phyloP scores from a whole-genome alignment of 2,113 vertebrate genomes.

The Heteronetta atricapilla region DNA sequence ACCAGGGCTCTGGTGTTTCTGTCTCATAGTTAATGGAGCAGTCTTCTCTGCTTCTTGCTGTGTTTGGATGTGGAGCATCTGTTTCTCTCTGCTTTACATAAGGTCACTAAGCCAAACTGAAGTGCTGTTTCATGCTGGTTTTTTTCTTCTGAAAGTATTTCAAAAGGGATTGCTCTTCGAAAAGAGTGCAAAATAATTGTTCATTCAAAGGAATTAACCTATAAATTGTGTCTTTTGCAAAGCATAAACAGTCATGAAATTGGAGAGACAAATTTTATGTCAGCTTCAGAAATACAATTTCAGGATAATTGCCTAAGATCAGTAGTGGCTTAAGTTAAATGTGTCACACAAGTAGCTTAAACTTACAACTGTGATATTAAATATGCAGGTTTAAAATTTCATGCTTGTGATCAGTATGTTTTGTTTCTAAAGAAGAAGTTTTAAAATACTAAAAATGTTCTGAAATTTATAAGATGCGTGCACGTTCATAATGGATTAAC shows the following conservation, averaged over 20 bases:
- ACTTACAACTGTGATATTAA: background rate
- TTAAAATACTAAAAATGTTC: conserved; percentile 35
- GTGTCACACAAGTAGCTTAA: background rate
- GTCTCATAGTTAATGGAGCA: background rate
- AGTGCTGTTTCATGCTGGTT: background rate
- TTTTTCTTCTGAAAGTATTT: background rate
- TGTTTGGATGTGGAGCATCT: background rate
- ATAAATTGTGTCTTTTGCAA: background rate
- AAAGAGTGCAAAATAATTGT: background rate
- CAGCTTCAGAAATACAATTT: background rate
- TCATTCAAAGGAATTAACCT: background rate
- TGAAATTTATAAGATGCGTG: conserved; percentile 30
- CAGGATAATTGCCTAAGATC: background rate
- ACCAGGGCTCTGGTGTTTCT: accelerated
- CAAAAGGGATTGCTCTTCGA: background rate
- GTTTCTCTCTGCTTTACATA: background rate
- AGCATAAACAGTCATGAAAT: background rate
- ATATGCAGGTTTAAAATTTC: background rate
- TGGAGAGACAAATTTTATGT: background rate
- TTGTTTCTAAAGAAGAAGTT: conserved; percentile 4
- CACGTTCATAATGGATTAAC: conserved; percentile 67
- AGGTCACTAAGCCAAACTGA: background rate
- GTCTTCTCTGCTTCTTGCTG: background rate
- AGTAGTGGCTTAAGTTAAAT: background rate
- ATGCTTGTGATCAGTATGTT: background rate